Evolutionary conservation across 2,797 vertebrate species (phyloP).

Genomic region (Agapornis canus): DNA sequence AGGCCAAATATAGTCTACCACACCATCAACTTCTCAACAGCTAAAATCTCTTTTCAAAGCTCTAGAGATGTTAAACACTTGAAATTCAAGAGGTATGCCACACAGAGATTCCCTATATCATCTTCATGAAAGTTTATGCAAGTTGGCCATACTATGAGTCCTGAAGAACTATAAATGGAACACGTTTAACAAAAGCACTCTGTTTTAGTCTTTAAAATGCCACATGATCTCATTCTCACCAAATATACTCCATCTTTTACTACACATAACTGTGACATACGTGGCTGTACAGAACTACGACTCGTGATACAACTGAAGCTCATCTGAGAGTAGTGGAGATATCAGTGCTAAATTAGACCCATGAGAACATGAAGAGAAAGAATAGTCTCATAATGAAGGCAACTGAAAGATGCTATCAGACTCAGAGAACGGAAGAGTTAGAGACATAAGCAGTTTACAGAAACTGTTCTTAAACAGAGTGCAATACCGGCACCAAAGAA

Average conservation of each 20-base stretch:
- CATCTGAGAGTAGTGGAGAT: background rate
- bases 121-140: background rate
- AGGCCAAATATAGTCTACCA: background rate
- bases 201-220: background rate
- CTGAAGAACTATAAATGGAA: background rate
- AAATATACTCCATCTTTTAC: background rate
- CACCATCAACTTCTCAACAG: background rate
- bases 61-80: background rate
- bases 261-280: accelerated
- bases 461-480: background rate
- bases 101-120: background rate
- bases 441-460: background rate
- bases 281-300: background rate
- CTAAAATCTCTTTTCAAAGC: background rate
- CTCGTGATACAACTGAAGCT: background rate
- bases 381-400: background rate
- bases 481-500: background rate
- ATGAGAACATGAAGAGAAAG: background rate
- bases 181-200: background rate
- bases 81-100: background rate
- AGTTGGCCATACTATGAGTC: background rate
- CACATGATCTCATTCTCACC: background rate
- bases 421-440: background rate
- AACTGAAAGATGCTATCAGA: background rate
- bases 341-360: background rate